Evolutionary conservation across 2,888 invertebrate genomes (phyloP).

Genomic region (Lapara coniferarum): DNA sequence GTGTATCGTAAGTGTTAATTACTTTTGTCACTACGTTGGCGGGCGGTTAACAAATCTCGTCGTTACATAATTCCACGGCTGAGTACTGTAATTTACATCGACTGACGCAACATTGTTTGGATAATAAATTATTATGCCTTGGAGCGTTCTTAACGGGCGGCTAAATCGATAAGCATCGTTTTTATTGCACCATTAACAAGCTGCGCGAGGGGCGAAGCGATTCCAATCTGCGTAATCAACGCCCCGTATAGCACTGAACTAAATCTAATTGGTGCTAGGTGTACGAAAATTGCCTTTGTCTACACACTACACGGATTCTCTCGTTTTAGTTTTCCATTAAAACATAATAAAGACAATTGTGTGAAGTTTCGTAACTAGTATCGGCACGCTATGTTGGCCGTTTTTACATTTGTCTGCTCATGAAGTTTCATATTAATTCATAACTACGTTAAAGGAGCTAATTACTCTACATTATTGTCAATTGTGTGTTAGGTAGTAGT

Average conservation of each 20-base stretch:
- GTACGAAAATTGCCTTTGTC: slow-evolving; percentile 32
- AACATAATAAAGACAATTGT: neutral
- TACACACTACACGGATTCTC: neutral
- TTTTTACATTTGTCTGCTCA: too few species aligned
- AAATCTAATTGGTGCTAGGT: slow-evolving; percentile 62
- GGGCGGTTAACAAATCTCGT: slow-evolving; percentile 74
- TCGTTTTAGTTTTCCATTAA: neutral
- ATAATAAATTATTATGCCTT: slow-evolving; percentile 77
- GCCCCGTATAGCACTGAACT: slow-evolving; percentile 55
- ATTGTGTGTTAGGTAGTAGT: too few species aligned
- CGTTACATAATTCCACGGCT: slow-evolving; percentile 68
- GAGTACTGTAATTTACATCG: slow-evolving; percentile 73
- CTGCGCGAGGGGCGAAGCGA: slow-evolving; percentile 71
- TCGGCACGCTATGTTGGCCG: too few species aligned
- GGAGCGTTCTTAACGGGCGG: slow-evolving; percentile 73
- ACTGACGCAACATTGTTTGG: slow-evolving; percentile 75
- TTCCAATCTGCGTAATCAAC: slow-evolving; percentile 79
- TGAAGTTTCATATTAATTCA: too few species aligned
- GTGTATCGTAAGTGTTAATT: slow-evolving; percentile 81
- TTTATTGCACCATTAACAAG: slow-evolving; percentile 81
- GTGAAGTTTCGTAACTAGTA: neutral
- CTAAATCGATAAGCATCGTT: slow-evolving; percentile 79
- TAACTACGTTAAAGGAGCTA: too few species aligned
- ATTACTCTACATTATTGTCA: too few species aligned
- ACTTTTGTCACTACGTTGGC: slow-evolving; percentile 77